Evolutionary conservation across 1,140 invertebrate genomes (phyloP).

Genomic region (Colletes latitarsis): DNA sequence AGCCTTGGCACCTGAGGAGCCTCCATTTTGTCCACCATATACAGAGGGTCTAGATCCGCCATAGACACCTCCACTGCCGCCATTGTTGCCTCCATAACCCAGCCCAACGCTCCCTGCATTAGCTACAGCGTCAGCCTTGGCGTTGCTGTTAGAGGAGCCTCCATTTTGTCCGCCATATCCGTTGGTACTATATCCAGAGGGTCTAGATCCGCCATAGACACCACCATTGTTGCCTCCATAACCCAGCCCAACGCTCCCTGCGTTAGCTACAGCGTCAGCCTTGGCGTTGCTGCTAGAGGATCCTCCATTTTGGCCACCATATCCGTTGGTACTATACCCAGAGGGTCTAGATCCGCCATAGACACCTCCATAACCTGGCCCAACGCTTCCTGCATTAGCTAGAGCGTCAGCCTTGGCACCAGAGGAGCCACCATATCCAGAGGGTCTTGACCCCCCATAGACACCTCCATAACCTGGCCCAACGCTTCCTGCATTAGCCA

Average conservation of each 20-base stretch:
- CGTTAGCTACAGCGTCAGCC: conserved; percentile 1
- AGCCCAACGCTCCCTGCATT: too few species aligned
- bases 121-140: too few species aligned
- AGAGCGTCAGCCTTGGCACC: too few species aligned
- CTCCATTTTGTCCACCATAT: not conserved
- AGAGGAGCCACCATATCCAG: too few species aligned
- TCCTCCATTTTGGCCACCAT: not conserved
- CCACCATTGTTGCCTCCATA: conserved; percentile 6
- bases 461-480: conserved; percentile 9
- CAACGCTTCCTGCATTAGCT: conserved; percentile 49
- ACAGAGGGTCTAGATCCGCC: too few species aligned
- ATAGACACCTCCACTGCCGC: too few species aligned
- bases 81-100: too few species aligned
- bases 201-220: conserved; percentile 13
- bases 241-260: conserved; percentile 22
- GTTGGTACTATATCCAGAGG: too few species aligned
- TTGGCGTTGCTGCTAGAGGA: not conserved
- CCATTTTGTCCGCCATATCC: not conserved
- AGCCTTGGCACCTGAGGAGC: not conserved
- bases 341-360: not conserved
- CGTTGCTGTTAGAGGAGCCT: not conserved
- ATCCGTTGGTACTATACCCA: not conserved
- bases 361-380: too few species aligned
- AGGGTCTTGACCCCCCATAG: too few species aligned
- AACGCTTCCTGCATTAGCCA: conserved; percentile 22